Conservation (phyloP, 2,888 invertebrate genomes). For the Diploptera punctata region DNA sequence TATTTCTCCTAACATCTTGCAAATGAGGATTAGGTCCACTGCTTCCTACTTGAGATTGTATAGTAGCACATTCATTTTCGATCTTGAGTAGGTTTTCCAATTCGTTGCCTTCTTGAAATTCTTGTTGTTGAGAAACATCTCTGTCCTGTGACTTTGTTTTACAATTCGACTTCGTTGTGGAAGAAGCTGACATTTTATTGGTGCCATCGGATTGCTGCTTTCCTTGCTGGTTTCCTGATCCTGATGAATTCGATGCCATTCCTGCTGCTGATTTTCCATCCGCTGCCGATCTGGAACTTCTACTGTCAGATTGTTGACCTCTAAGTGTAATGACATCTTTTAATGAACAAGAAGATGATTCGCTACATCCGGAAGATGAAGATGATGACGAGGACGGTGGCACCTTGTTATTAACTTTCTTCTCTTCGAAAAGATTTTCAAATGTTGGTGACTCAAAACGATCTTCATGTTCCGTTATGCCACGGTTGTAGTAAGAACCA, state of each 20-base stretch:
- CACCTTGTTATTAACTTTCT: constrained; percentile 61
- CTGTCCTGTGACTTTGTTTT: neutral
- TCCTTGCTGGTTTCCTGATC: neutral
- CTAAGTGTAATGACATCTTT: constrained; percentile 68
- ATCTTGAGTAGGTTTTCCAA: constrained; percentile 57
- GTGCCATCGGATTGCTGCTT: constrained; percentile 13
- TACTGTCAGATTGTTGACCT: constrained; percentile 51
- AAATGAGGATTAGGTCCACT: constrained; percentile 16
- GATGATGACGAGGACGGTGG: constrained; percentile 28
- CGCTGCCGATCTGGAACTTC: constrained; percentile 47
- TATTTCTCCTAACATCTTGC: constrained; percentile 13
- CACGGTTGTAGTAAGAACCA: constrained; percentile 65
- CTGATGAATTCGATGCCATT: neutral
- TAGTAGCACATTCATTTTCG: constrained; percentile 58
- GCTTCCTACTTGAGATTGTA: constrained; percentile 55
- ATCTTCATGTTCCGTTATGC: constrained; percentile 68
- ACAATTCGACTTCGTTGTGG: neutral
- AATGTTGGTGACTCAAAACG: constrained; percentile 75
- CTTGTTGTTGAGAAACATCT: neutral
- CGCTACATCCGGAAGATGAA: constrained; percentile 51
- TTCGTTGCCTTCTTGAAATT: constrained; percentile 48
- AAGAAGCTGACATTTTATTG: constrained; percentile 9
- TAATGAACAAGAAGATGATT: constrained; percentile 66
- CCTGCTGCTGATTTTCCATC: constrained; percentile 7
- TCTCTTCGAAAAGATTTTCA: constrained; percentile 85